Conservation (phyloP, 1,140 invertebrate genomes). For the Oedothorax gibbosus region DNA sequence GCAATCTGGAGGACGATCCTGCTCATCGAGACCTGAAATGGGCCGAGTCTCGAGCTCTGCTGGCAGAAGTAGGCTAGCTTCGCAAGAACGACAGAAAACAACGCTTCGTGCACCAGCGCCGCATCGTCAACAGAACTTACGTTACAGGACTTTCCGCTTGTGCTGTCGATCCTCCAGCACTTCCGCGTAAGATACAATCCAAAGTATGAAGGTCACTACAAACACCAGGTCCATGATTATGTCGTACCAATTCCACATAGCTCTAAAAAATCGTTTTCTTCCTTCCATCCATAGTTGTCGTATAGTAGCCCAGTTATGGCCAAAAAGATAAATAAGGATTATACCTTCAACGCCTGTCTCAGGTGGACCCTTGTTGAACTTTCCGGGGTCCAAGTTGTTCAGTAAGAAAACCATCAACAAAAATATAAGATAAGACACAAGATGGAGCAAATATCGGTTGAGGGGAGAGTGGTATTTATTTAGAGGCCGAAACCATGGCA, state of each 20-base stretch:
- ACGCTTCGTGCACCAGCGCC: slow-evolving; percentile 78
- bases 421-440: slow-evolving; percentile 72
- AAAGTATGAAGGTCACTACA: slow-evolving; percentile 71
- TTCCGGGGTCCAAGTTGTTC: slow-evolving; percentile 68
- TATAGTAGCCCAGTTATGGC: slow-evolving; percentile 27
- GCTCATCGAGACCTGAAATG: slow-evolving; percentile 43
- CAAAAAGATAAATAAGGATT: slow-evolving; percentile 32
- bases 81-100: slow-evolving; percentile 80
- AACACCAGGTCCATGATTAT: slow-evolving; percentile 70
- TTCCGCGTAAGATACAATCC: slow-evolving; percentile 70
- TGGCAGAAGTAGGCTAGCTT: slow-evolving; percentile 60
- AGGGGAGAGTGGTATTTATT: slow-evolving; percentile 69
- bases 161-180: slow-evolving; percentile 66
- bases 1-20: slow-evolving; percentile 40
- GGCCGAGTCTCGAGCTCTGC: slow-evolving; percentile 32
- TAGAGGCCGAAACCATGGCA: slow-evolving; percentile 72
- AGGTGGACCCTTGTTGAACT: slow-evolving; percentile 70
- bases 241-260: slow-evolving; percentile 65
- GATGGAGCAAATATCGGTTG: slow-evolving; percentile 69
- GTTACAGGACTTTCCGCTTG: slow-evolving; percentile 68
- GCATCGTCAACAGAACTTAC: slow-evolving; percentile 80
- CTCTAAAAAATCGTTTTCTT: slow-evolving; percentile 19
- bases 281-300: slow-evolving; percentile 16
- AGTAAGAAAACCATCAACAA: slow-evolving; percentile 76
- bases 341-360: slow-evolving; percentile 69